Evolutionary conservation across 2,797 vertebrate species (phyloP).

Genomic region (Typhlichthys eigenmanni): DNA sequence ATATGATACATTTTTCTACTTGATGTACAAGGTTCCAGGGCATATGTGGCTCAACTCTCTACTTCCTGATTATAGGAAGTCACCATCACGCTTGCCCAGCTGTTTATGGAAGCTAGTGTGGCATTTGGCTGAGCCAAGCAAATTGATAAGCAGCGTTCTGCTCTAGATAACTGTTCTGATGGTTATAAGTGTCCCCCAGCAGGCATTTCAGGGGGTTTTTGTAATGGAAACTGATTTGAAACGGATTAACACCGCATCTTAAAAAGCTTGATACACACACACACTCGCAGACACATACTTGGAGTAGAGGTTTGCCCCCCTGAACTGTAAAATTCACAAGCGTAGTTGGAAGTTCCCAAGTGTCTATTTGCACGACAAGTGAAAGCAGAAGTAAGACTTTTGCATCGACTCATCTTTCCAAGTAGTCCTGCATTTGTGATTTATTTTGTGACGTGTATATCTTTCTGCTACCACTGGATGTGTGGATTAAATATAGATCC

Average conservation of each 20-base stretch:
- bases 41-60: slow-evolving; percentile 18
- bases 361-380: too few species aligned
- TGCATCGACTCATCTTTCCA: too few species aligned
- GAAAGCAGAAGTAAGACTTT: too few species aligned
- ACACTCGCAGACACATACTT: too few species aligned
- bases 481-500: too few species aligned
- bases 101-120: slow-evolving; percentile 25
- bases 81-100: slow-evolving; percentile 7
- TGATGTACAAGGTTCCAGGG: not conserved
- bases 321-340: too few species aligned
- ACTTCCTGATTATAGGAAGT: slow-evolving; percentile 34
- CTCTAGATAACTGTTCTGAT: slow-evolving; percentile 4
- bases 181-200: not conserved
- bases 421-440: too few species aligned
- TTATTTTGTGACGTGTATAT: too few species aligned
- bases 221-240: not conserved
- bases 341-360: not conserved
- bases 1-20: slow-evolving; percentile 30
- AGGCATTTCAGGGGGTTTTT: slow-evolving; percentile 1
- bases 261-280: too few species aligned
- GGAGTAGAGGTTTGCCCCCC: too few species aligned
- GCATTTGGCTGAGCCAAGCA: not conserved
- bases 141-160: slow-evolving; percentile 27
- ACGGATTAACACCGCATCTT: too few species aligned
- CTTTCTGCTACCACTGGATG: too few species aligned